A percentile compares a stretch with the other conserved stretches of the same genome.
Evolutionary conservation across 2,797 vertebrate species (phyloP).

Genomic region (Pyrocephalus nanus): DNA sequence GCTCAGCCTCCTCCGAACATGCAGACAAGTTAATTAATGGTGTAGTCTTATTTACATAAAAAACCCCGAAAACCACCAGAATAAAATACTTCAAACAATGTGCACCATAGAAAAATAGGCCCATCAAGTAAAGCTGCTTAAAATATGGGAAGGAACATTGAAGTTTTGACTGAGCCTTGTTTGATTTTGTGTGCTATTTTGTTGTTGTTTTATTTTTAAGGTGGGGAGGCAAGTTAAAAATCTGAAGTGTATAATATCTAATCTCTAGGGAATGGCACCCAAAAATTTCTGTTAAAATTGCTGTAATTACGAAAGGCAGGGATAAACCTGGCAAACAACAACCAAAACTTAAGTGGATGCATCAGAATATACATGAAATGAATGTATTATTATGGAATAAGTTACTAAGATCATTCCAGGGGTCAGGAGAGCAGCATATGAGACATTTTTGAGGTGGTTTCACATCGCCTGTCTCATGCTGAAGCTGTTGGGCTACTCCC

Average conservation of each 20-base stretch:
- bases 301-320: not conserved
- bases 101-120: not conserved
- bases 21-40: not conserved
- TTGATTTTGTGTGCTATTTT: not conserved
- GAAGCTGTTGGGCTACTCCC: not conserved
- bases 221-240: not conserved
- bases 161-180: not conserved
- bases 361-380: not conserved
- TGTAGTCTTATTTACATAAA: not conserved
- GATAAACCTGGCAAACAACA: not conserved
- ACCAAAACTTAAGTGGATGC: not conserved
- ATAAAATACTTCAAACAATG: not conserved
- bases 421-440: not conserved
- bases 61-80: not conserved
- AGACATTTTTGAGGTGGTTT: not conserved
- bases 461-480: not conserved
- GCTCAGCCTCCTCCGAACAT: not conserved
- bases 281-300: not conserved
- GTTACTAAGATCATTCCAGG: not conserved
- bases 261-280: not conserved
- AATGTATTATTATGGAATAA: not conserved
- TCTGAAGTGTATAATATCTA: not conserved
- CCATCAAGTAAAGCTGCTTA: not conserved
- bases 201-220: not conserved
- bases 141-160: not conserved